Percentiles rank a stretch among this genome's conserved stretches.
phyloP scores from a whole-genome alignment of 2,113 vertebrate genomes.

The sheep (Ovis aries) region ARS-UI_Ramb_v3.0 NC_056059.1:18395001-18395500 shows the following conservation, averaged over 20 bases:
- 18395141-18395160: background rate
- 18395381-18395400: background rate
- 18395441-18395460: too few species aligned
- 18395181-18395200: background rate
- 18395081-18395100: background rate
- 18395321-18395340: background rate
- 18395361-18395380: background rate
- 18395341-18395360: background rate
- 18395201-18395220: background rate
- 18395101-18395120: background rate
- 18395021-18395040: background rate
- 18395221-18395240: background rate
- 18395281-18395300: background rate
- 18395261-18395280: background rate
- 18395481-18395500: too few species aligned
- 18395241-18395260: background rate
- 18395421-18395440: too few species aligned
- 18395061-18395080: background rate
- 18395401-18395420: background rate
- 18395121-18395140: background rate
- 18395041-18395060: background rate
- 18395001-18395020: background rate
- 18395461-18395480: too few species aligned
- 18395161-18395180: background rate
- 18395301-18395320: background rate